phyloP scores from a whole-genome alignment of 2,113 vertebrate genomes.

The Tympanuchus pallidicinctus region DNA sequence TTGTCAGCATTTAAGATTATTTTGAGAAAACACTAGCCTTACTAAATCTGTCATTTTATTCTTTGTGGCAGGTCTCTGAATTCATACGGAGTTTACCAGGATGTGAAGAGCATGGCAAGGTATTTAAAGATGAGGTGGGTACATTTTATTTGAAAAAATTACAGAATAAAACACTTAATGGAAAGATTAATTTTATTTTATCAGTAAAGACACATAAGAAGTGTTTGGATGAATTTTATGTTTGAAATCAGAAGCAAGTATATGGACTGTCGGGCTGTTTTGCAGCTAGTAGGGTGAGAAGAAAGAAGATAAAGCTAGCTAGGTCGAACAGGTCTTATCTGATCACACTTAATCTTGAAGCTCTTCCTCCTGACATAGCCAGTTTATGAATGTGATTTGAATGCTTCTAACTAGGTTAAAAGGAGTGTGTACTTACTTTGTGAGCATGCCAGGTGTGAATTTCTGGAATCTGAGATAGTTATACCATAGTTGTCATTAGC shows the following conservation, averaged over 20 bases:
- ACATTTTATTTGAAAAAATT: background rate
- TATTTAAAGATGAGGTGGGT: constrained; percentile 90
- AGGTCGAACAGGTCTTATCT: background rate
- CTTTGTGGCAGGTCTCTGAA: constrained; percentile 81
- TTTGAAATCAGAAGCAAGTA: background rate
- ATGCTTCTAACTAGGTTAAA: background rate
- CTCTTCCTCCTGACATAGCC: background rate
- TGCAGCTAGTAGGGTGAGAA: background rate
- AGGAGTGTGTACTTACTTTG: background rate
- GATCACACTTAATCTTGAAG: background rate
- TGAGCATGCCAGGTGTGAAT: background rate
- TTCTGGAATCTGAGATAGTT: background rate
- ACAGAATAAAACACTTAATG: background rate
- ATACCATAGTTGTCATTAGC: background rate
- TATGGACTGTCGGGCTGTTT: background rate
- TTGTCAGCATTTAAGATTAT: background rate
- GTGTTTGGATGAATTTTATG: background rate
- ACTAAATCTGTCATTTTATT: background rate
- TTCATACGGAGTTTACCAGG: constrained; percentile 89
- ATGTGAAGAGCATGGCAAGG: constrained; percentile 87
- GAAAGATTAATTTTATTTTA: background rate
- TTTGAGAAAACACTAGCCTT: background rate
- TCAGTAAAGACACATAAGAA: background rate
- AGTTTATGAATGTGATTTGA: background rate
- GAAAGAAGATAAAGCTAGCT: background rate